phyloP scores from a whole-genome alignment of 2,797 vertebrate species.

The Scarus forsteni region DNA sequence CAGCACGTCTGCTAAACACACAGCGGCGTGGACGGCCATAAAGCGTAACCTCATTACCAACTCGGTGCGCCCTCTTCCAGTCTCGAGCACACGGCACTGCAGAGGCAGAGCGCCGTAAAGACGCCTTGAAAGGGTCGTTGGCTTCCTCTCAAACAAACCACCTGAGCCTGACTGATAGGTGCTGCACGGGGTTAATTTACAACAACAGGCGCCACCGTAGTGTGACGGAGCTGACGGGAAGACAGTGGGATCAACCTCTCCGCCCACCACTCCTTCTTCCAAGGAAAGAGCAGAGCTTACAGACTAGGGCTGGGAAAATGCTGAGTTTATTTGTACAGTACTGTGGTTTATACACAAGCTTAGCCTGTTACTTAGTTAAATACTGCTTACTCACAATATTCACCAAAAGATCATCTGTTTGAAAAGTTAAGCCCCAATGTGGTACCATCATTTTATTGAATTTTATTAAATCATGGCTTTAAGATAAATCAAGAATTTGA shows the following conservation, averaged over 20 bases:
- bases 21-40: constrained; percentile 43
- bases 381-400: too few relatives aligned
- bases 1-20: constrained; percentile 37
- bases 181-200: constrained; percentile 71
- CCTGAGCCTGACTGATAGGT: constrained; percentile 75
- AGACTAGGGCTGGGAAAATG: too few relatives aligned
- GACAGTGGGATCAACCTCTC: constrained; percentile 48
- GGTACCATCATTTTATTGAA: too few relatives aligned
- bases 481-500: too few relatives aligned
- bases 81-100: constrained; percentile 57
- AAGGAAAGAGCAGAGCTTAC: neutral
- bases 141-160: constrained; percentile 75
- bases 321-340: too few relatives aligned
- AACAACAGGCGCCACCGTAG: constrained; percentile 61
- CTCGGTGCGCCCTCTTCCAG: constrained; percentile 44
- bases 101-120: constrained; percentile 54
- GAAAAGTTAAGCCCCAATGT: too few relatives aligned
- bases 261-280: constrained; percentile 28
- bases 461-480: too few relatives aligned
- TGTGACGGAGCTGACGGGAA: constrained; percentile 55
- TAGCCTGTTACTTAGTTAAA: too few relatives aligned
- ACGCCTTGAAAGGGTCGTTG: constrained; percentile 52
- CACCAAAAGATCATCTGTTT: too few relatives aligned
- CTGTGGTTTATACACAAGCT: too few relatives aligned
- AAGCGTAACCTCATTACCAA: constrained; percentile 63